These are phyloP conservation scores for Lethenteron reissneri DNA, from an alignment of 2,113 vertebrate species.

Conservation along the genomic window DNA sequence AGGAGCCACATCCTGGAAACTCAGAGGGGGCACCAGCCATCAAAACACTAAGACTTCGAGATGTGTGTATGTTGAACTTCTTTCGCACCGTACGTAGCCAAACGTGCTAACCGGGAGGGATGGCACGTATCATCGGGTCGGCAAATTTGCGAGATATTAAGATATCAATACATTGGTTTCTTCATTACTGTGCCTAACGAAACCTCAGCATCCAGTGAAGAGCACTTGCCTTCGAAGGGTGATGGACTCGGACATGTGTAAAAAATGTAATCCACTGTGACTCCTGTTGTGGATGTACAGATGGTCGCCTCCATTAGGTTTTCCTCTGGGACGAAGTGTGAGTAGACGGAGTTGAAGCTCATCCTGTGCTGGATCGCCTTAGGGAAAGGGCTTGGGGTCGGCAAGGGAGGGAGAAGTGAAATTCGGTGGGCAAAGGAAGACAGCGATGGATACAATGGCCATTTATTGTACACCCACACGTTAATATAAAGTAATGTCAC, in stretches of 20 bases:
- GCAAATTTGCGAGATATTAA: background rate
- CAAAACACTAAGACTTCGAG: no score
- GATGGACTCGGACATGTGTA: slow-evolving; percentile 17
- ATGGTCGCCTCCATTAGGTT: slow-evolving; percentile 67
- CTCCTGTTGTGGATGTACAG: slow-evolving; percentile 52
- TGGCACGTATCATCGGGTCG: no score
- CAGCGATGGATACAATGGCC: no score
- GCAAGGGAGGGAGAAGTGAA: no score
- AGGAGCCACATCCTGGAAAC: no score
- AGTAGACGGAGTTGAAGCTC: slow-evolving; percentile 55
- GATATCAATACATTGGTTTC: background rate
- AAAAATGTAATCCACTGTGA: slow-evolving; percentile 89
- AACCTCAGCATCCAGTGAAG: slow-evolving; percentile 21
- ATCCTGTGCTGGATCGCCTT: slow-evolving; percentile 35
- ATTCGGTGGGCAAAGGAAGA: no score
- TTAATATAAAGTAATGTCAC: no score
- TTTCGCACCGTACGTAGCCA: no score
- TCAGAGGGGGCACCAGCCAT: no score
- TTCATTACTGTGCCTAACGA: slow-evolving; percentile 24
- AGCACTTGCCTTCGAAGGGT: slow-evolving; percentile 11
- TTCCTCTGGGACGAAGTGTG: slow-evolving; percentile 37
- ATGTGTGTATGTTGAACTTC: no score
- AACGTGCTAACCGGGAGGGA: no score
- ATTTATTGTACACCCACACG: no score
- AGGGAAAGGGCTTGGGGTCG: background rate